Conservation (phyloP, 2,113 vertebrate species). For the Lota lota region DNA sequence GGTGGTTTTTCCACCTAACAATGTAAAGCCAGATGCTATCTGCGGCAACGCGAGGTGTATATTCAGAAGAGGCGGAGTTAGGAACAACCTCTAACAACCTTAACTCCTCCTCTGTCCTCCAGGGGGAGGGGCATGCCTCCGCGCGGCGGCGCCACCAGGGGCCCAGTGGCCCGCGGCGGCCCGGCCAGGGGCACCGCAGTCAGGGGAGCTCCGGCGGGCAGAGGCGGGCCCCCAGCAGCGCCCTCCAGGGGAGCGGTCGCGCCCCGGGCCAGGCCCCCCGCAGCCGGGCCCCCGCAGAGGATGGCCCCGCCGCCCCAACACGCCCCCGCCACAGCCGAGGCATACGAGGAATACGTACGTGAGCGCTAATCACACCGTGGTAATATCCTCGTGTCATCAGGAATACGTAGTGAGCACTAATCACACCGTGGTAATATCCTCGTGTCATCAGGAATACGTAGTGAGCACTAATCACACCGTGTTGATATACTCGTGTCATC, state of each 20-base stretch:
- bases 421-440: too few relatives aligned
- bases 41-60: too few relatives aligned
- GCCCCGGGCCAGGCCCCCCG: slow-evolving; percentile 79
- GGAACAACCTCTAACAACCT: background rate
- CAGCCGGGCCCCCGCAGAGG: slow-evolving; percentile 80
- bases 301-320: slow-evolving; percentile 81
- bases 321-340: slow-evolving; percentile 75
- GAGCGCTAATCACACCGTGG: too few relatives aligned
- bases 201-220: slow-evolving; percentile 79
- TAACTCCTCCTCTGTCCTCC: background rate
- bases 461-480: too few relatives aligned
- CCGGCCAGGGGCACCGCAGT: slow-evolving; percentile 82
- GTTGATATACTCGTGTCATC: too few relatives aligned
- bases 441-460: too few relatives aligned
- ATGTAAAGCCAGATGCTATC: too few relatives aligned
- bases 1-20: too few relatives aligned
- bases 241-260: slow-evolving; percentile 77
- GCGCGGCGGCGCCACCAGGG: slow-evolving; percentile 80
- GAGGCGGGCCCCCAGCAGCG: slow-evolving; percentile 82
- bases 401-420: too few relatives aligned
- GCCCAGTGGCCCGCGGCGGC: slow-evolving; percentile 82
- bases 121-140: slow-evolving; percentile 92
- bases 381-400: too few relatives aligned
- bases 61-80: background rate
- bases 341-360: slow-evolving; percentile 92